Conservation (phyloP, 2,113 vertebrate species). For the Oncorhynchus clarkii region DNA sequence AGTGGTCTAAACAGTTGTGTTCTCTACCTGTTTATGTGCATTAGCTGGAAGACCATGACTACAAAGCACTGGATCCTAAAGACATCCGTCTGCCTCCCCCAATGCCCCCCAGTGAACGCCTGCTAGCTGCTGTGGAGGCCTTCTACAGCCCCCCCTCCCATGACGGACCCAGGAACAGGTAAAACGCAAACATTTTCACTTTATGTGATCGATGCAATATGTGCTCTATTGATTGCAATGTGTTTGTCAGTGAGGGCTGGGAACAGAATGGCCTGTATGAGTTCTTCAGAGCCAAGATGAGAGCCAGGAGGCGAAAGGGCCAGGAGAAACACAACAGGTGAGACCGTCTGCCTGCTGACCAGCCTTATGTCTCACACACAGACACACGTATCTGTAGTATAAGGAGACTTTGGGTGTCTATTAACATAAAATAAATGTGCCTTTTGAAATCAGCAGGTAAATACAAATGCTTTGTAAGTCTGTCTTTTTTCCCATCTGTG, state of each 20-base stretch:
- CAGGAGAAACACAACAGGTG: conserved; percentile 94
- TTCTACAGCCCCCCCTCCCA: conserved; percentile 98
- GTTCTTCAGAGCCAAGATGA: conserved; percentile 98
- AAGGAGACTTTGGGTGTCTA: no score
- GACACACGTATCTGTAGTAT: no score
- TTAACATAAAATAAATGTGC: no score
- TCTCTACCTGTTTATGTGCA: neutral
- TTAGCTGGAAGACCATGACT: conserved; percentile 95
- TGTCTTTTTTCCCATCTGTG: no score
- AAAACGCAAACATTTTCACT: conserved; percentile 3
- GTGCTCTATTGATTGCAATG: neutral
- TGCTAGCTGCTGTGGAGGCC: conserved; percentile 94
- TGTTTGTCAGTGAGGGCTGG: conserved; percentile 89
- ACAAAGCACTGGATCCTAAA: conserved; percentile 95
- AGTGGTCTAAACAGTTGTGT: neutral
- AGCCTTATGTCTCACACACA: no score
- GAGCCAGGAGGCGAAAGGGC: conserved; percentile 90
- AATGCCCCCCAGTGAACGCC: conserved; percentile 95
- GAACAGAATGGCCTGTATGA: conserved; percentile 97
- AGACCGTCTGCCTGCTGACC: conserved; percentile 16
- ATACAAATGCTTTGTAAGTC: no score
- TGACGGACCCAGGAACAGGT: conserved; percentile 97
- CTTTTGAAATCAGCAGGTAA: no score
- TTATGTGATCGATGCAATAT: neutral
- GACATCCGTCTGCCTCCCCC: conserved; percentile 96